Conservation (phyloP, 2,797 vertebrate genomes). For the Cephalopachus bancanus region DNA sequence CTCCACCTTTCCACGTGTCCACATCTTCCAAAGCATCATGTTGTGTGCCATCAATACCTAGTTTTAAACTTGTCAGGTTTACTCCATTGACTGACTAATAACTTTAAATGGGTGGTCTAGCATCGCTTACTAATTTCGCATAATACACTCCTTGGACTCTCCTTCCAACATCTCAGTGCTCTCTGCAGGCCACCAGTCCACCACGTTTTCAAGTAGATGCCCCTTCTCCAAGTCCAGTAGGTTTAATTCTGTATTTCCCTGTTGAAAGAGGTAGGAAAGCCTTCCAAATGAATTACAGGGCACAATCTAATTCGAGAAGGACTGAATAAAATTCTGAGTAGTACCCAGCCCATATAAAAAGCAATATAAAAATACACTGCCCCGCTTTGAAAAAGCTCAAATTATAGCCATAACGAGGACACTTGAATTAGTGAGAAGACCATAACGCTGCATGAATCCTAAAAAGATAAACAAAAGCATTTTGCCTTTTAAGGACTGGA, state of each 20-base stretch:
- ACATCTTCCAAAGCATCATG: neutral
- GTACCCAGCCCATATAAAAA: neutral
- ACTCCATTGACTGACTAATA: neutral
- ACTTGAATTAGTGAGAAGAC: neutral
- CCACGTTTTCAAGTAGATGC: neutral
- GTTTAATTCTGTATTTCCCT: neutral
- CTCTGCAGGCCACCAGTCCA: neutral
- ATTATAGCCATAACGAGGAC: neutral
- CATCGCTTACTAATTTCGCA: neutral
- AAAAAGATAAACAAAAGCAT: constrained; percentile 19
- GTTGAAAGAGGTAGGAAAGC: neutral
- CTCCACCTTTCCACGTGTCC: neutral
- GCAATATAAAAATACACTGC: neutral
- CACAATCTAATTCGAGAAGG: neutral
- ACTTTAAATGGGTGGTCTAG: neutral
- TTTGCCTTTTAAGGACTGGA: neutral
- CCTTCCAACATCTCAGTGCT: neutral
- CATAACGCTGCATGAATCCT: neutral
- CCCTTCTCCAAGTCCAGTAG: neutral
- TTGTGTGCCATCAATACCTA: neutral
- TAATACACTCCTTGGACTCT: neutral
- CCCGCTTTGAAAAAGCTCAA: neutral
- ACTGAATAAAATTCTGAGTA: constrained; percentile 35
- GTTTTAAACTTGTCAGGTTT: neutral
- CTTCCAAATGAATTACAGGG: neutral